A percentile compares a stretch with the other conserved stretches of the same genome.
Evolutionary conservation across 2,888 invertebrate species (phyloP).

Genomic region (Saturnia pavonia): DNA sequence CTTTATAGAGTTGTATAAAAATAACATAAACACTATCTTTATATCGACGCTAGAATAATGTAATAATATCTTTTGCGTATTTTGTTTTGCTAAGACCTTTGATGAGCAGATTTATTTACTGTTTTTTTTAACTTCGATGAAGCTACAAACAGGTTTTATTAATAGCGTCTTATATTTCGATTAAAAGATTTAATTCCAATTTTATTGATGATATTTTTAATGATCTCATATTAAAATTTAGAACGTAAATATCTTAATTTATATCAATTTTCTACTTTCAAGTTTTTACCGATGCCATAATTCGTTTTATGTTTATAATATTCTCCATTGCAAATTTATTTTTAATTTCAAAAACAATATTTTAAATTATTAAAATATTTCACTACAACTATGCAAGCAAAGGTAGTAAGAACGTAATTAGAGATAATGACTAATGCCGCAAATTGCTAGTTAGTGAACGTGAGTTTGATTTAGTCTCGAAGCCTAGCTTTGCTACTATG

Average conservation of each 20-base stretch:
- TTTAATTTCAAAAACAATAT: neutral
- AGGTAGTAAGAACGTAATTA: conserved; percentile 15
- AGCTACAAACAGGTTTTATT: neutral
- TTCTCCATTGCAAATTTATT: neutral
- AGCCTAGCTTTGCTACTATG: neutral
- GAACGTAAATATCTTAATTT: neutral
- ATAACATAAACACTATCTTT: neutral
- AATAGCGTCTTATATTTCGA: neutral
- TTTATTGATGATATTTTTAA: neutral
- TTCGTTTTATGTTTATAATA: too few species aligned
- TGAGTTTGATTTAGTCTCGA: neutral
- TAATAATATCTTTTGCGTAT: neutral
- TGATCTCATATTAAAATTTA: neutral
- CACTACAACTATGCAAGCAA: conserved; percentile 10
- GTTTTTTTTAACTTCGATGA: neutral
- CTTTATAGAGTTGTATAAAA: neutral
- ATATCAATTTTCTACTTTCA: neutral
- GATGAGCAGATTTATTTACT: neutral
- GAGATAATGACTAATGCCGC: conserved; percentile 2
- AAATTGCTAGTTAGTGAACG: neutral
- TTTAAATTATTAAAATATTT: neutral
- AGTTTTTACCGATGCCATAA: neutral
- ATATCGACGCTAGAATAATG: neutral
- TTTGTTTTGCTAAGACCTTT: neutral
- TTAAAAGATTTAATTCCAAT: neutral